These are phyloP conservation scores for Microcebus griseorufus DNA, from an alignment of 2,113 vertebrate genomes.

Conservation along the genomic window DNA sequence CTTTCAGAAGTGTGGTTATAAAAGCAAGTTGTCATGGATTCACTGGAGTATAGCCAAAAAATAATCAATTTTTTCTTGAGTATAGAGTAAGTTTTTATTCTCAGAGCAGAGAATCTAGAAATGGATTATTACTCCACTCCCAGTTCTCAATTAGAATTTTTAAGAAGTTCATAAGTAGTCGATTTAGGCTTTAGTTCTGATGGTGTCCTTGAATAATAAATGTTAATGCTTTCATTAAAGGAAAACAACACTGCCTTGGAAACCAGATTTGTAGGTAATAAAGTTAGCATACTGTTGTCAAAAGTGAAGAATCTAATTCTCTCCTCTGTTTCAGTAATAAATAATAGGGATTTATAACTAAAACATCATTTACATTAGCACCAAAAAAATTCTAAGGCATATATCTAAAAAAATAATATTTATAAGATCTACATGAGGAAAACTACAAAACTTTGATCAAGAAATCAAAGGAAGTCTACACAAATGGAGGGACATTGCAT, in stretches of 20 bases:
- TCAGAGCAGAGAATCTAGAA: not conserved
- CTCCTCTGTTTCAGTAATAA: not conserved
- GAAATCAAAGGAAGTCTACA: not conserved
- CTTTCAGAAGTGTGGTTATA: not conserved
- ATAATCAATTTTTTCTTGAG: not conserved
- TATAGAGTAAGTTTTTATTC: slow-evolving; percentile 9
- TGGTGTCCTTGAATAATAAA: not conserved
- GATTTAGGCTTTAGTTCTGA: not conserved
- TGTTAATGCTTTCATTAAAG: not conserved
- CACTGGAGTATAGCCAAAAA: not conserved
- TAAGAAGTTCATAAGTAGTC: not conserved
- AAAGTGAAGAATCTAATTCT: not conserved
- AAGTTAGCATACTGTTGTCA: not conserved
- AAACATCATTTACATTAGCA: not conserved
- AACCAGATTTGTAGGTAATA: not conserved
- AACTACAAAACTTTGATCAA: not conserved
- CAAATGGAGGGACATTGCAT: not conserved
- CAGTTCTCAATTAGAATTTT: not conserved
- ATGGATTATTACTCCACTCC: not conserved
- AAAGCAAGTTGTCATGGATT: not conserved
- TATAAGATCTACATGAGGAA: not conserved
- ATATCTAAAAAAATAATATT: not conserved
- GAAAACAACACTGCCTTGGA: not conserved
- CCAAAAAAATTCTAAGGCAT: not conserved
- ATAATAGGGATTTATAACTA: not conserved